Evolutionary conservation across 1,140 invertebrate genomes (phyloP), one percentile per base, ranked within the genome.

Genomic region (Drosophila fuyamai): DNA sequence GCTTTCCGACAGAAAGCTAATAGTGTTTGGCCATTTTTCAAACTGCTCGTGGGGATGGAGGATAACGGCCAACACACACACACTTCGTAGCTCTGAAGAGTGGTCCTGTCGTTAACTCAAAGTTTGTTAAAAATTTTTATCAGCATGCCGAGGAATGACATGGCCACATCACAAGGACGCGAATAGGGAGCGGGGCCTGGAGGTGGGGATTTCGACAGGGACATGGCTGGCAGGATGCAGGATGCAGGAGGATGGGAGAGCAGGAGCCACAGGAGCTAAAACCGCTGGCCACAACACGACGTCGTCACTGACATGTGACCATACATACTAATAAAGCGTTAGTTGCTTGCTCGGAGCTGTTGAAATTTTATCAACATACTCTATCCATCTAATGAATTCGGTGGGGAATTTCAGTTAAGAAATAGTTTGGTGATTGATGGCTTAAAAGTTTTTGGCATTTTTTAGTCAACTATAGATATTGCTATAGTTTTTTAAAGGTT

Each of bases 11-110:
- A 77, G 67, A 65, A 83, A 89, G 84, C 84, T 89, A 88, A 88
- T 89, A 89, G 84, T 84, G 85, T 84, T 89, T 89, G 85, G 74
- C 66, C 84, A 89, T 89, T 89, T 89, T 89, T 89, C 84, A 90
- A 89, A 81, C 79, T 77, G 65, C 53, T 66, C 47, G 47, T 55
- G 29, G 50, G 67, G 61, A 51, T 66, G 57, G 44, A 47, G 57
- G 51, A 77, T 56, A 61, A 36, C 70, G 41, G 12, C 41, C 32
- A 50, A 18, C 27, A 41, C 35, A 76, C 65, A 79, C 62, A 50
- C 41, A 50, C 8, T 12, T 16, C 38, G 35, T 32, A 27, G 35
- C 57, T 62, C 57, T 23, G 41, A n/a, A 53, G 61, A 67, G 41
- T 65, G 61, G 54, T 57, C 57, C 50, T 86, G 83, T 88, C 83